Conservation (phyloP, 2,113 vertebrate genomes). For the Plectropomus leopardus region DNA sequence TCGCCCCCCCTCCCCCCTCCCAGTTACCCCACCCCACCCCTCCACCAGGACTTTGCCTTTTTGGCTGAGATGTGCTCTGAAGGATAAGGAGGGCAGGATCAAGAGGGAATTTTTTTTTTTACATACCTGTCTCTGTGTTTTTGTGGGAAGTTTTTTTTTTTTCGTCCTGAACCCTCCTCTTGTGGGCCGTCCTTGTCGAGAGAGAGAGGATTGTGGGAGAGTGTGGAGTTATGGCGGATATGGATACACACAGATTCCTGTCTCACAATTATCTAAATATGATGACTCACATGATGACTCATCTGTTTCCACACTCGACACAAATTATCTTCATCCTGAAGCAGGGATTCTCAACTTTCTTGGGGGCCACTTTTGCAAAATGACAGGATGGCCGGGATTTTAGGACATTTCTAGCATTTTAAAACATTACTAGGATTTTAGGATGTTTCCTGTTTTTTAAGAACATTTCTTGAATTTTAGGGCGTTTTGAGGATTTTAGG, state of each 20-base stretch:
- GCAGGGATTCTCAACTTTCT: too few relatives aligned
- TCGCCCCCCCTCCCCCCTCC: slow-evolving; percentile 40
- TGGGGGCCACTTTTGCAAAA: too few relatives aligned
- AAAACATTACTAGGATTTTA: too few relatives aligned
- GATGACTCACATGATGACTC: slow-evolving; percentile 63
- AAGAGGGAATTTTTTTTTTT: slow-evolving; percentile 35
- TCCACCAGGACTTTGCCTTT: slow-evolving; percentile 86
- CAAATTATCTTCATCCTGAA: background rate
- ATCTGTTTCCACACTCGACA: background rate
- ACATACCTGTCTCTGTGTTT: slow-evolving; percentile 54
- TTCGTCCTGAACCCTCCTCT: slow-evolving; percentile 38
- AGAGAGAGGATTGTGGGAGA: slow-evolving; percentile 67
- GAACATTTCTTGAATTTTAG: too few relatives aligned
- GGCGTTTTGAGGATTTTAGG: too few relatives aligned
- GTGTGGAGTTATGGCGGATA: slow-evolving; percentile 32
- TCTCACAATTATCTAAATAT: slow-evolving; percentile 35
- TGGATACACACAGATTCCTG: slow-evolving; percentile 42
- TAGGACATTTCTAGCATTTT: too few relatives aligned
- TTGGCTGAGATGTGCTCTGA: slow-evolving; percentile 84
- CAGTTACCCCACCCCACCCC: slow-evolving; percentile 73
- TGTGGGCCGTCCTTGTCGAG: slow-evolving; percentile 43
- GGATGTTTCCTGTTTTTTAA: too few relatives aligned
- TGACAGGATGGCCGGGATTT: too few relatives aligned
- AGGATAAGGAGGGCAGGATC: slow-evolving; percentile 56
- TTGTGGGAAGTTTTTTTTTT: slow-evolving; percentile 42